These are phyloP conservation scores for Phyllotreta striolata DNA, from an alignment of 2,888 invertebrate species.

Conservation along the genomic window DNA sequence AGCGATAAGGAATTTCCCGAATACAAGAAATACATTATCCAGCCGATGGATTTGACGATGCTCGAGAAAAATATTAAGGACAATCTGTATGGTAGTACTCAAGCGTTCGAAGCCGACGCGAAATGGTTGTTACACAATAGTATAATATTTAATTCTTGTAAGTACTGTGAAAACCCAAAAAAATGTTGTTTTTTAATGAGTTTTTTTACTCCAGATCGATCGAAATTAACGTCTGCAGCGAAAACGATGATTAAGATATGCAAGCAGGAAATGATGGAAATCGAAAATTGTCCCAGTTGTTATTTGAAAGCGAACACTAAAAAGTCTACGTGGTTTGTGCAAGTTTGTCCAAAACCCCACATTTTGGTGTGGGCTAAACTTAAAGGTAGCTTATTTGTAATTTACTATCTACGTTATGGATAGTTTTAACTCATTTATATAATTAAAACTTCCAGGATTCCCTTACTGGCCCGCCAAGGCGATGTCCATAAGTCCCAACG, in stretches of 20 bases:
- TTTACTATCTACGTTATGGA: neutral
- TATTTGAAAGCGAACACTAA: conserved; percentile 86
- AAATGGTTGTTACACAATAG: conserved; percentile 96
- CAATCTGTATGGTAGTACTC: conserved; percentile 83
- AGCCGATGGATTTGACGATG: conserved; percentile 84
- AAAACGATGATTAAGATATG: conserved; percentile 84
- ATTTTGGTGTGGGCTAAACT: conserved; percentile 94
- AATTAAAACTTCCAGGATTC: conserved; percentile 67
- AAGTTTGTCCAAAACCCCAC: conserved; percentile 91
- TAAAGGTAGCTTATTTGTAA: conserved; percentile 67
- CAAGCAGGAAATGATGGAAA: conserved; percentile 88
- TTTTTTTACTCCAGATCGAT: conserved; percentile 69
- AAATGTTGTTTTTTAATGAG: neutral
- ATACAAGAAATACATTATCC: conserved; percentile 82
- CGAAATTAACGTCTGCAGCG: conserved; percentile 79
- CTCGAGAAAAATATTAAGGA: conserved; percentile 80
- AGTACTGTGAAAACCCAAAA: conserved; percentile 55
- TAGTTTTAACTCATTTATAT: conserved; percentile 21
- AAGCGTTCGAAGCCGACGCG: conserved; percentile 87
- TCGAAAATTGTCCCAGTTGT: conserved; percentile 93
- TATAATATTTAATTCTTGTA: conserved; percentile 88
- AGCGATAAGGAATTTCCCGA: conserved; percentile 74
- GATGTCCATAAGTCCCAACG: conserved; percentile 71
- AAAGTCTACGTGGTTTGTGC: conserved; percentile 86
- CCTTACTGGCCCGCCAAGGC: conserved; percentile 98